A percentile compares a stretch with the other conserved stretches of the same genome.
Conservation (phyloP, 2,113 vertebrate species). For the Cebidichthys violaceus region DNA sequence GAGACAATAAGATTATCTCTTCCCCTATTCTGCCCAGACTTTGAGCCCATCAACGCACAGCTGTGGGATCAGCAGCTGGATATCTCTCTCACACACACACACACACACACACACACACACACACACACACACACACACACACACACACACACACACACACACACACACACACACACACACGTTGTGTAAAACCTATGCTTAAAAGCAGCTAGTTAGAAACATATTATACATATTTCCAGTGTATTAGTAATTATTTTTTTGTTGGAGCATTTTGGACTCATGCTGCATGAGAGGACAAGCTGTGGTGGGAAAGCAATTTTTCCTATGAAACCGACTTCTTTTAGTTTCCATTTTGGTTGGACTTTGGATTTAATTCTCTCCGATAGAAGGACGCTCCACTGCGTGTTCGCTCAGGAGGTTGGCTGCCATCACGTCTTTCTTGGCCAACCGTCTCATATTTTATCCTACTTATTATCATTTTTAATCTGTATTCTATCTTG, state of each 20-base stretch:
- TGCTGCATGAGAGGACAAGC: neutral
- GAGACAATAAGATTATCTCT: conserved; percentile 58
- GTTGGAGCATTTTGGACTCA: neutral
- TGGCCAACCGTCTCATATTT: neutral
- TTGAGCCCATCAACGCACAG: conserved; percentile 46
- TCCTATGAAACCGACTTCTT: neutral
- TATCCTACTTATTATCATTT: neutral
- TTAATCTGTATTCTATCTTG: neutral
- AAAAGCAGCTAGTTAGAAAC: neutral
- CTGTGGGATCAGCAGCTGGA: conserved; percentile 27
- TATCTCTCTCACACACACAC: no score
- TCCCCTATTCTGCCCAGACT: conserved; percentile 55
- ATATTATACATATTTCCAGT: neutral
- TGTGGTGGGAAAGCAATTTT: neutral
- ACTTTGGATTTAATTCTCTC: conserved; percentile 1
- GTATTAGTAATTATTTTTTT: neutral
- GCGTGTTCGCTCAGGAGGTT: neutral
- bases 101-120: no score
- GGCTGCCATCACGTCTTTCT: neutral
- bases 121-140: no score
- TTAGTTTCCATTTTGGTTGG: conserved; percentile 16
- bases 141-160: no score
- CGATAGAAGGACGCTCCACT: neutral
- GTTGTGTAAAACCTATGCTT: neutral
- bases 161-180: no score